Evolutionary conservation across 30 jellyfish, hydroid and myxozoan species (phyloP), one percentile per base, ranked within the genome.

Genomic region (Turritopsis dohrnii): DNA sequence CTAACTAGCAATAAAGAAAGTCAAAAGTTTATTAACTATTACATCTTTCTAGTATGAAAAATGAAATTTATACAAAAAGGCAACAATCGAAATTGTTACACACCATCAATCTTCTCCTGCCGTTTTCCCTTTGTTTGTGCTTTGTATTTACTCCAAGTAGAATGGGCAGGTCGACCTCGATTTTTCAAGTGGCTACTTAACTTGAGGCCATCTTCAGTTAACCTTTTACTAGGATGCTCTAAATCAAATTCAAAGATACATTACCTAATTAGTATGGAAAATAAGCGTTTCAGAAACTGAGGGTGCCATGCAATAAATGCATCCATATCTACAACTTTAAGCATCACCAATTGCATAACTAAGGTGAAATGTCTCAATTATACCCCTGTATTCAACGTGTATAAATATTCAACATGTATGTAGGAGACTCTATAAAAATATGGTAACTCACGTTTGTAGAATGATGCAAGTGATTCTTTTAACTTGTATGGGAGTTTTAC

Each of bases 91-190:
- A 7, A 8, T 69, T 69, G 9, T 0, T 7, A 7, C 16, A 7
- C 77, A 19, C 16, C n/a, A n/a, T n/a, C 16, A 69, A 27, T 9
- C 19, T 27, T 69, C 4, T 69, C 77, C 27, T 1, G 27, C 24
- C 28, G 41, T 41, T 41, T 79, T 8, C 87, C 87, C 65, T 80
- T 52, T 20, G 28, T 18, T n/a, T 52, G 79, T 22, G 82, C 54
- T 27, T 86, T 90, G 53, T 26, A 81, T 65, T 87, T 92, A 71
- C 73, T 79, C 93, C 92, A 75, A 19, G 97, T 66, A 19, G 81
- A 52, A 53, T 87, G 86, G 1, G 97, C 81, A 29, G 97, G 97
- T 53, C 97, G 54, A 20, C 97, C 97, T 79, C 97, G 84, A 65
- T 92, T 92, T 60, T 86, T 85, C 25, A 92, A 54, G 71, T 92